Conservation (phyloP, 2,797 vertebrate species). For the Chloroceryle inda region DNA sequence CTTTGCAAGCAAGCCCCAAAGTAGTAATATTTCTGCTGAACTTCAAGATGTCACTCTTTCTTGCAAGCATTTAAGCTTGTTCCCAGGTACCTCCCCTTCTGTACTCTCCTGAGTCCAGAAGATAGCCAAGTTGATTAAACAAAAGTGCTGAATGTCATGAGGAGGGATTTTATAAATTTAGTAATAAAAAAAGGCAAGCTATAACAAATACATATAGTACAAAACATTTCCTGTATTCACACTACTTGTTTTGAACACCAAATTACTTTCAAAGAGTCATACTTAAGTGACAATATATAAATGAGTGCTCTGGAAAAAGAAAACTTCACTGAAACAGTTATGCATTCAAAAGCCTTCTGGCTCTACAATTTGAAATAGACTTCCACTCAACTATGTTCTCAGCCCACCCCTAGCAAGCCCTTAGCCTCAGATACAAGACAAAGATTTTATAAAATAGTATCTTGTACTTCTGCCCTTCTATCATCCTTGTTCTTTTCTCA, state of each 20-base stretch:
- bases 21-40: neutral
- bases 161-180: neutral
- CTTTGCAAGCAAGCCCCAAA: neutral
- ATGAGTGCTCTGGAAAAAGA: neutral
- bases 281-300: neutral
- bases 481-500: neutral
- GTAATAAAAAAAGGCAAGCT: neutral
- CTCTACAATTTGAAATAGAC: neutral
- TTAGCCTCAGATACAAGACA: neutral
- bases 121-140: neutral
- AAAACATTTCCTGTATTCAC: neutral
- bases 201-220: neutral
- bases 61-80: neutral
- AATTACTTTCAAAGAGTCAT: neutral
- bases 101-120: neutral
- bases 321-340: neutral
- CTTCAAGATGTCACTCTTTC: neutral
- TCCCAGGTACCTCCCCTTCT: neutral
- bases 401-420: neutral
- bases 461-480: neutral
- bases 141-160: neutral
- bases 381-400: neutral
- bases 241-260: neutral
- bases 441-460: neutral
- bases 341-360: neutral